Conservation (phyloP, 2,888 invertebrate genomes). For the Schizaphis graminum region DNA sequence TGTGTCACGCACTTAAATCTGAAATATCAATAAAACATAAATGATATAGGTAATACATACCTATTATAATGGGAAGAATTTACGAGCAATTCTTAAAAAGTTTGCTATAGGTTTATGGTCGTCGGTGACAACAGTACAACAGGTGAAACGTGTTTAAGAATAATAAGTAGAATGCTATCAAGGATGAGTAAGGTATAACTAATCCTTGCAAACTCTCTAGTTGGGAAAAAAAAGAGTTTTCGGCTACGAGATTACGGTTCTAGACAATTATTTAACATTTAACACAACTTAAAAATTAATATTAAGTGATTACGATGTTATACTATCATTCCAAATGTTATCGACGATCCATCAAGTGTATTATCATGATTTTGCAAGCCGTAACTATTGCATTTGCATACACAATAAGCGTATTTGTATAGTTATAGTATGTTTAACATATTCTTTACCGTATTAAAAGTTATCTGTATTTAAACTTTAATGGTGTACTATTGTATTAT, state of each 20-base stretch:
- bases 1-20: neutral
- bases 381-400: neutral
- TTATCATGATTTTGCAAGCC: neutral
- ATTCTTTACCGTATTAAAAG: neutral
- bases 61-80: neutral
- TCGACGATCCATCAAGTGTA: neutral
- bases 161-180: neutral
- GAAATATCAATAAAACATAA: constrained; percentile 17
- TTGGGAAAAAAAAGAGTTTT: neutral
- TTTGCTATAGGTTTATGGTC: neutral
- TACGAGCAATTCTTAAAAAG: neutral
- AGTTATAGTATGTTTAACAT: no score
- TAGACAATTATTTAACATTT: neutral
- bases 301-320: neutral
- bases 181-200: neutral
- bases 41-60: neutral
- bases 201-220: neutral
- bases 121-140: neutral
- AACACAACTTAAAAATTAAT: neutral
- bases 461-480: neutral
- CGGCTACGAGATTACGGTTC: neutral
- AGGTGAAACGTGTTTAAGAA: neutral
- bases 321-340: neutral
- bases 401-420: no score
- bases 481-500: neutral